phyloP scores from a whole-genome alignment of 2,888 invertebrate genomes.

The Drosophila affinis region DNA sequence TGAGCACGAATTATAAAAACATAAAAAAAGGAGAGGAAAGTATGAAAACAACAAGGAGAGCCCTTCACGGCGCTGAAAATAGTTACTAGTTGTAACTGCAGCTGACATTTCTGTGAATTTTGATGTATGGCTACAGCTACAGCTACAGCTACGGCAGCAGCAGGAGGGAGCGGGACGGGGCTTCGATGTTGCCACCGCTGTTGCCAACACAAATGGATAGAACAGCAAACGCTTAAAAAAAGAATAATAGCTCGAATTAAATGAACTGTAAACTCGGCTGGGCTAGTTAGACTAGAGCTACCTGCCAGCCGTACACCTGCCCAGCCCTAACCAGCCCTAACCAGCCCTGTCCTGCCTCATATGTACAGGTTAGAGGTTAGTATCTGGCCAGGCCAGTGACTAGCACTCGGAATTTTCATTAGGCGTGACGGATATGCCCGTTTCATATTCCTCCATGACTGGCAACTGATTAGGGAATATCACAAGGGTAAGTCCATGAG shows the following conservation, averaged over 20 bases:
- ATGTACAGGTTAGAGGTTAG: conserved; percentile 40
- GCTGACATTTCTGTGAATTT: conserved; percentile 77
- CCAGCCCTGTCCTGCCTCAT: conserved; percentile 47
- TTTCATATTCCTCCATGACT: conserved; percentile 36
- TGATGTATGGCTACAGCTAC: conserved; percentile 62
- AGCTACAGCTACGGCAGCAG: conserved; percentile 44
- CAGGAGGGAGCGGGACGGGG: conserved; percentile 18
- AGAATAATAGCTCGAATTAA: conserved; percentile 61
- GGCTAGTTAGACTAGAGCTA: conserved; percentile 16
- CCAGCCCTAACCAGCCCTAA: conserved; percentile 12
- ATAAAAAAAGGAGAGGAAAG: conserved; percentile 55
- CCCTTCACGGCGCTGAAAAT: conserved; percentile 48
- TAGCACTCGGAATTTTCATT: conserved; percentile 78
- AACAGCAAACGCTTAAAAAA: conserved; percentile 58
- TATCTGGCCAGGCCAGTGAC: conserved; percentile 28
- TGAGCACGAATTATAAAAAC: conserved; percentile 77
- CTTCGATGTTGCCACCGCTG: conserved; percentile 28
- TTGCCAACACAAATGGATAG: conserved; percentile 47
- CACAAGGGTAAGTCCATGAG: conserved; percentile 13
- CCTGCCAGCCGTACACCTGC: conserved; percentile 56
- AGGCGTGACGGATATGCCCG: conserved; percentile 71
- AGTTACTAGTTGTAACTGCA: conserved; percentile 71
- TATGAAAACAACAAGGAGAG: conserved; percentile 35
- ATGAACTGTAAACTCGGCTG: conserved; percentile 58
- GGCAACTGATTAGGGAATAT: conserved; percentile 67